These are phyloP conservation scores for Torymus auratus DNA, from an alignment of 2,888 invertebrate species.

Conservation along the genomic window DNA sequence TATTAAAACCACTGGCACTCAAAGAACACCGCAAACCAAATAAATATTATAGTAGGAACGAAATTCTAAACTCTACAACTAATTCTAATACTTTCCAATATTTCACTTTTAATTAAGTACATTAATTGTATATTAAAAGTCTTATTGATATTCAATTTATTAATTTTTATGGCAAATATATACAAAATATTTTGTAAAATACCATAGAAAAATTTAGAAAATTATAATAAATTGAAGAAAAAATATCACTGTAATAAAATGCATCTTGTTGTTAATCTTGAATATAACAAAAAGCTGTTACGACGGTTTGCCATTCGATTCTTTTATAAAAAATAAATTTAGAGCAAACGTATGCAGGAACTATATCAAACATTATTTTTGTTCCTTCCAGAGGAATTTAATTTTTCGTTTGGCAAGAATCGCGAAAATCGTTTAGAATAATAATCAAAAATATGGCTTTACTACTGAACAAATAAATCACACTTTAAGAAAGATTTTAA, in stretches of 20 bases:
- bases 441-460: conserved; percentile 3
- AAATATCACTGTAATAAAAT: not conserved
- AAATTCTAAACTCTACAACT: conserved; percentile 28
- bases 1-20: conserved; percentile 16
- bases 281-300: conserved; percentile 26
- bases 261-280: no score
- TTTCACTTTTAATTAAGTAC: no score
- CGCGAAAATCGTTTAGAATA: conserved; percentile 41
- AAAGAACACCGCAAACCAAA: conserved; percentile 30
- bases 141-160: no score
- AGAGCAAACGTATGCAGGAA: conserved; percentile 71
- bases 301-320: conserved; percentile 49
- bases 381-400: conserved; percentile 54
- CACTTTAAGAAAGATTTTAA: not conserved
- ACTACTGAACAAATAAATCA: not conserved
- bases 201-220: no score
- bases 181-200: no score
- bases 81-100: conserved; percentile 32
- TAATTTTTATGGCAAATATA: no score
- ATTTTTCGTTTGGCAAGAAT: conserved; percentile 54
- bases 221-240: not conserved
- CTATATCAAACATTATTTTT: conserved; percentile 61
- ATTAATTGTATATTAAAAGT: no score
- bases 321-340: conserved; percentile 50
- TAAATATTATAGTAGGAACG: conserved; percentile 45